phyloP scores from a whole-genome alignment of 2,113 vertebrate species.

The Marcusenius ussheri region DNA sequence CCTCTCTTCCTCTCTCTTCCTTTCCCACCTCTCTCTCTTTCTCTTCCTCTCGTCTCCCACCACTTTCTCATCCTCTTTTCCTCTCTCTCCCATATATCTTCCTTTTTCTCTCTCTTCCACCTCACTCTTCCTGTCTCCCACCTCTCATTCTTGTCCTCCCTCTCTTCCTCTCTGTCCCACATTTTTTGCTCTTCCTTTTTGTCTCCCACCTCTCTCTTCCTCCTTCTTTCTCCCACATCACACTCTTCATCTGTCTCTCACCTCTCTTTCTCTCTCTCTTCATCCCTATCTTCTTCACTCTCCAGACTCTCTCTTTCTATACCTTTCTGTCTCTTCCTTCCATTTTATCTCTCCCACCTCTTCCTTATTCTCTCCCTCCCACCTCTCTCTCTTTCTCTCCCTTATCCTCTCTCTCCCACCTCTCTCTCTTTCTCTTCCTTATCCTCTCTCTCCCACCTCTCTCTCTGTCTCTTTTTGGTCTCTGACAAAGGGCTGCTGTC shows the following conservation, averaged over 20 bases:
- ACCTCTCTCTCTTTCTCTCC: neutral
- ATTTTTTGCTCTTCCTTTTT: neutral
- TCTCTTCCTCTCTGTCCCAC: neutral
- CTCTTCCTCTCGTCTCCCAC: neutral
- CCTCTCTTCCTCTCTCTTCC: neutral
- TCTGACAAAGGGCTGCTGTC: conserved; percentile 8
- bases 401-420: neutral
- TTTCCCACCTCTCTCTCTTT: neutral
- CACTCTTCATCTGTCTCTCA: neutral
- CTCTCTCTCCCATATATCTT: neutral
- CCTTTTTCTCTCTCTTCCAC: neutral
- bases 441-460: neutral
- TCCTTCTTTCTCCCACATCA: neutral
- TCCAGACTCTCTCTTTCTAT: neutral
- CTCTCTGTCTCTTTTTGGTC: neutral
- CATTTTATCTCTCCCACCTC: neutral
- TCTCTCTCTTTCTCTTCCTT: neutral
- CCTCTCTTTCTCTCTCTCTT: neutral
- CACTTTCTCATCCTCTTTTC: neutral
- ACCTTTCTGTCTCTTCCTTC: neutral
- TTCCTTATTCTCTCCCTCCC: neutral
- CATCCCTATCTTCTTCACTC: neutral
- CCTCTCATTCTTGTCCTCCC: neutral
- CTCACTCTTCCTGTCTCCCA: neutral
- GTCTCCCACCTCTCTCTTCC: neutral